phyloP scores from a whole-genome alignment of 2,888 invertebrate species.

The Argyresthia albistria region DNA sequence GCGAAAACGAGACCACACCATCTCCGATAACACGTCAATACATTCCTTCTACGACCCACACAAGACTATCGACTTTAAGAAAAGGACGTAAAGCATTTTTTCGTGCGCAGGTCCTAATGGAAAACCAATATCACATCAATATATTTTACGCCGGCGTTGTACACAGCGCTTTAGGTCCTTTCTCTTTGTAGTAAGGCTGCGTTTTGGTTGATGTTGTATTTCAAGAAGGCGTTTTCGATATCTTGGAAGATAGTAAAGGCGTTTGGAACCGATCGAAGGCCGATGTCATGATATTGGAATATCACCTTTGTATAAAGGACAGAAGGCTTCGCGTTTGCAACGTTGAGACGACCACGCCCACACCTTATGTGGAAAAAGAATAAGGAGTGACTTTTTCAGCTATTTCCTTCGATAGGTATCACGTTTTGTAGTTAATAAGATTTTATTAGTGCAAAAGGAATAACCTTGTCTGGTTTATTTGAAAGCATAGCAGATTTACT shows the following conservation, averaged over 20 bases:
- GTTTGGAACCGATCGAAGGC: conserved; percentile 64
- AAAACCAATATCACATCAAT: conserved; percentile 72
- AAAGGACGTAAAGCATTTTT: conserved; percentile 26
- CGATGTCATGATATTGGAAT: conserved; percentile 62
- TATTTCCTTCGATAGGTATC: conserved; percentile 32
- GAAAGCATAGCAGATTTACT: background rate
- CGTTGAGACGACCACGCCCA: conserved; percentile 65
- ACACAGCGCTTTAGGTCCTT: conserved; percentile 32
- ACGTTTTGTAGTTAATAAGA: conserved; percentile 21
- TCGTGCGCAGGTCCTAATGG: conserved; percentile 43
- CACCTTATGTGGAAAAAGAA: conserved; percentile 54
- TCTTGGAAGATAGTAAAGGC: conserved; percentile 70
- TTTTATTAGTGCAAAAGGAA: conserved; percentile 4
- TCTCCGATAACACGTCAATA: conserved; percentile 72
- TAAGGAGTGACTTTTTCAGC: conserved; percentile 40
- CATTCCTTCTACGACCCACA: conserved; percentile 50
- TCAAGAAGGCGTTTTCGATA: conserved; percentile 70
- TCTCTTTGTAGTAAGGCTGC: conserved; percentile 28
- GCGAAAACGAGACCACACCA: conserved; percentile 53
- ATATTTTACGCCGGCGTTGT: conserved; percentile 47
- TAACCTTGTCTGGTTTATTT: background rate
- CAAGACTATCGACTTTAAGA: conserved; percentile 30
- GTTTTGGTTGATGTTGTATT: conserved; percentile 26
- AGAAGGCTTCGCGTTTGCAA: conserved; percentile 39
- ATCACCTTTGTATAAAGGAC: conserved; percentile 54